Evolutionary conservation across 2,888 invertebrate genomes (phyloP).

Genomic region (Callinectes sapidus): DNA sequence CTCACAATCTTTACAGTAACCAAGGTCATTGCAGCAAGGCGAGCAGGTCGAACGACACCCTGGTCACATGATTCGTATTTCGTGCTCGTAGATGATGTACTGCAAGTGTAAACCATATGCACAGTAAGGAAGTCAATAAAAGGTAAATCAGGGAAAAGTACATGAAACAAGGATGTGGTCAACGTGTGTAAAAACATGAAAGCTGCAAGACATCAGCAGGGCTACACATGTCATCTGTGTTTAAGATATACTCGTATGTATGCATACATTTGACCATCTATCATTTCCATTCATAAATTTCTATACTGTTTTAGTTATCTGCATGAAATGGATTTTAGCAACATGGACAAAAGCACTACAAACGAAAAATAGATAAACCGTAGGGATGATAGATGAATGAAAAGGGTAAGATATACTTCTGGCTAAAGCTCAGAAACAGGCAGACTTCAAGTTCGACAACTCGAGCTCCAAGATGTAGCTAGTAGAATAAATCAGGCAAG

Average conservation of each 20-base stretch:
- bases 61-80: not conserved
- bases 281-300: not conserved
- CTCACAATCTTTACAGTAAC: not conserved
- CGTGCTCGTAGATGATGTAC: not conserved
- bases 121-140: not conserved
- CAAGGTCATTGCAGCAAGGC: not conserved
- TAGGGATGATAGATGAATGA: not conserved
- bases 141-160: not conserved
- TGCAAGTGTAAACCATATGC: not conserved
- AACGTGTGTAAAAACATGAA: not conserved
- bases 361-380: not conserved
- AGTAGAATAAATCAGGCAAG: not conserved
- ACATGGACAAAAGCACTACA: not conserved
- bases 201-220: too few species aligned
- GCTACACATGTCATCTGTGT: not conserved
- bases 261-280: not conserved
- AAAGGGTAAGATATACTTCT: not conserved
- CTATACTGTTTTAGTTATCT: not conserved
- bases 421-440: not conserved
- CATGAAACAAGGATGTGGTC: too few species aligned
- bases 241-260: not conserved
- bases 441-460: not conserved
- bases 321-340: not conserved
- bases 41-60: not conserved
- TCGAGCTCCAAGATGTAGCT: not conserved